phyloP scores from a whole-genome alignment of 2,797 vertebrate species.

The Cirrhinus mrigala region DNA sequence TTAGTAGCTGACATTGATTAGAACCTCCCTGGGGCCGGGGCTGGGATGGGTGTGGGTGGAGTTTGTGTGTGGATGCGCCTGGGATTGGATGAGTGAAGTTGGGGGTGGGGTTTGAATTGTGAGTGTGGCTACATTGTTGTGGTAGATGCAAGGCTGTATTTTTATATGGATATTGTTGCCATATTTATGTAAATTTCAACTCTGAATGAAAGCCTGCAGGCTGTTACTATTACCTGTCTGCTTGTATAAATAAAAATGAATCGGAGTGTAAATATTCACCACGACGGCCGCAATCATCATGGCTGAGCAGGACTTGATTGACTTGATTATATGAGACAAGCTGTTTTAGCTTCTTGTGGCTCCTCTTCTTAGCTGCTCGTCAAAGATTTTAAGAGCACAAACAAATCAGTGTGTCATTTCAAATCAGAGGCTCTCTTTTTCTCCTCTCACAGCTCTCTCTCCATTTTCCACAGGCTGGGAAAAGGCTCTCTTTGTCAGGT shows the following conservation, averaged over 20 bases:
- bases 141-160: background rate
- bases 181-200: slow-evolving; percentile 7
- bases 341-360: slow-evolving; percentile 57
- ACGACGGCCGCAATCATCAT: slow-evolving; percentile 72
- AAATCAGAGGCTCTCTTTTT: slow-evolving; percentile 48
- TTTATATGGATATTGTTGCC: background rate
- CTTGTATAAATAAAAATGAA: slow-evolving; percentile 46
- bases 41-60: background rate
- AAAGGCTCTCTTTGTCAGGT: slow-evolving; percentile 61
- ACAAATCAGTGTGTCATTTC: slow-evolving; percentile 82
- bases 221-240: slow-evolving; percentile 16
- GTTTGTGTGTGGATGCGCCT: background rate
- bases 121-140: background rate
- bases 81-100: background rate
- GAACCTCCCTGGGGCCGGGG: background rate
- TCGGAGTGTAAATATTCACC: slow-evolving; percentile 11
- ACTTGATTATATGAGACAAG: slow-evolving; percentile 82
- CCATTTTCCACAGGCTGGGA: background rate
- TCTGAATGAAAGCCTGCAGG: slow-evolving; percentile 40
- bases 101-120: background rate
- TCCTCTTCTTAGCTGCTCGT: slow-evolving; percentile 26
- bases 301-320: slow-evolving; percentile 82
- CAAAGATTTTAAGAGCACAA: slow-evolving; percentile 64
- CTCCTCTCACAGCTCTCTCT: slow-evolving; percentile 46
- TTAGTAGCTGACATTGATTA: slow-evolving; percentile 6